Evolutionary conservation across 2,113 vertebrate species (phyloP), one percentile per base, ranked within the genome.

Genomic region (Phasianus colchicus): DNA sequence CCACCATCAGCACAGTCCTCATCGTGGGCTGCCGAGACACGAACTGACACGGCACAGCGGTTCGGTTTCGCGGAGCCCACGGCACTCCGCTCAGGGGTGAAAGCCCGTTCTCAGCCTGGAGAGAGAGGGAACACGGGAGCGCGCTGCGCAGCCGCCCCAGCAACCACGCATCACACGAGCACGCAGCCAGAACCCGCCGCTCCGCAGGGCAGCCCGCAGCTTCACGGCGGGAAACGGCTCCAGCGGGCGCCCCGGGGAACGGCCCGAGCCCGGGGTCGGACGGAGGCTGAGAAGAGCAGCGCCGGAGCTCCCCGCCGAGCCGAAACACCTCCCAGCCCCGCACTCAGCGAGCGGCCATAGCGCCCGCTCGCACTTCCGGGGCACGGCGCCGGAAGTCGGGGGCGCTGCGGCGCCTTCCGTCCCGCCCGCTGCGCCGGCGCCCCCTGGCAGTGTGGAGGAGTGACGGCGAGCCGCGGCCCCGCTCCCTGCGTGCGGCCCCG

Each of bases 1-100:
- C 99, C 13, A 99, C 99, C 99, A 99, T 99, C 4, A 99, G 21
- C 40, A 99, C 98, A 0, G 98, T 99, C 97, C 93, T 99, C 99
- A 99, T 99, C n/a, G 60, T 97, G 70, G 29, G 63, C 38, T 10
- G 40, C 3, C 0, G 20, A 20, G 47, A 34, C 58, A 12, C 57
- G 13, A 22, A 64, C 40, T 5, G 36, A 67, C 42, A 38, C 67
- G 22, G 17, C 4, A 10, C 6, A 13, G 9, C 17, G 22, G 42
- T 0, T 0, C 32, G 13, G 54, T 7, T 2, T 8, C 5, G 47
- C 0, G 8, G 29, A 22, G 19, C 14, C 9, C 45, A 2, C 21
- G 20, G 58, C 25, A 1, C 6, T 7, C 42, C 8, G 55, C 75
- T 54, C 14, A 4, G 0, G 6, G 19, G 42, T 7, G 2, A 36